Percentiles rank a stretch among this genome's conserved stretches.
These are phyloP conservation scores for Pteronotus mesoamericanus DNA, from an alignment of 2,797 vertebrate genomes.

Conservation along the genomic window DNA sequence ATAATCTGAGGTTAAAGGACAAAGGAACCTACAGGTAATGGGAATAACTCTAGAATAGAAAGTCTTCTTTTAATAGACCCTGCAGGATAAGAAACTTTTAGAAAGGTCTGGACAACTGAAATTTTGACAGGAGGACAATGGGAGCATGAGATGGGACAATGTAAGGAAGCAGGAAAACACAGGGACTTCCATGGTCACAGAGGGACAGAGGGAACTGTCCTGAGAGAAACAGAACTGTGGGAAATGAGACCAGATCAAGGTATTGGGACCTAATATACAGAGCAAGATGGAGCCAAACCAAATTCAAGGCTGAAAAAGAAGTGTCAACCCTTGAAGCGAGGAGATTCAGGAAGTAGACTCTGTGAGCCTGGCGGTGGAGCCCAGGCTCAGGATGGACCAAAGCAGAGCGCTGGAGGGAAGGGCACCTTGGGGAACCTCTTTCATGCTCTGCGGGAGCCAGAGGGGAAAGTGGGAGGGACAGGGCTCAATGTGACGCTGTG, in stretches of 20 bases:
- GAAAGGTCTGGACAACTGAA: not conserved
- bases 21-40: not conserved
- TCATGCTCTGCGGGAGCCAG: not conserved
- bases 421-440: not conserved
- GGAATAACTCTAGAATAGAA: not conserved
- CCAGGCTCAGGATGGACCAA: not conserved
- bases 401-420: not conserved
- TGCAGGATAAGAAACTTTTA: not conserved
- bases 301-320: not conserved
- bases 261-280: rapidly evolving
- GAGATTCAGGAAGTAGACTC: not conserved
- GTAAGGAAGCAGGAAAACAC: not conserved
- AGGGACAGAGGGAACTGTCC: not conserved
- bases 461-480: not conserved
- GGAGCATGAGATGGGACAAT: not conserved
- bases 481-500: rapidly evolving
- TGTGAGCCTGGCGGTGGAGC: not conserved
- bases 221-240: not conserved
- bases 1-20: not conserved
- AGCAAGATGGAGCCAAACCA: not conserved
- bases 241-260: not conserved
- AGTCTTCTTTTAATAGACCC: not conserved
- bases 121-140: not conserved
- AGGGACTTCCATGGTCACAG: not conserved
- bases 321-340: not conserved